These are phyloP conservation scores for Cranoglanis bouderius DNA, from an alignment of 2,113 vertebrate genomes.

Conservation along the genomic window DNA sequence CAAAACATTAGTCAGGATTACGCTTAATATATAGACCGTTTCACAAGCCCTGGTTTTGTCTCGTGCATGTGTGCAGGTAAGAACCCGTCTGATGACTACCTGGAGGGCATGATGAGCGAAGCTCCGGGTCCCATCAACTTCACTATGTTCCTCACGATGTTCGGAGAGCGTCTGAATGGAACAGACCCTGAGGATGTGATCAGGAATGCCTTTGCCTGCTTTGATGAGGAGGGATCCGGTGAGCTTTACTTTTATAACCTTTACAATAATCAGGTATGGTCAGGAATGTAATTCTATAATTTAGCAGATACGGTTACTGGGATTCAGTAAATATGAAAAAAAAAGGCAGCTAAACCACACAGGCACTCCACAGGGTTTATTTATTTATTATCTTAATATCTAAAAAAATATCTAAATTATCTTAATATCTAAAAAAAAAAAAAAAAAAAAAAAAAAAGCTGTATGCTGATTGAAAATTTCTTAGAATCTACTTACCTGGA, in stretches of 20 bases:
- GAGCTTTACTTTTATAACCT: slow-evolving; percentile 16
- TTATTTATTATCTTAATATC: slow-evolving; percentile 3
- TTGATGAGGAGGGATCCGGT: slow-evolving; percentile 96
- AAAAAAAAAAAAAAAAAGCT: too few relatives aligned
- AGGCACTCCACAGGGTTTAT: neutral
- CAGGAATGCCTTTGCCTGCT: slow-evolving; percentile 97
- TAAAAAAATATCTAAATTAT: too few relatives aligned
- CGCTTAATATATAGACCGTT: neutral
- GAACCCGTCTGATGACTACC: slow-evolving; percentile 95
- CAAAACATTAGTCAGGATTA: neutral
- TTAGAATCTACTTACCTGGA: neutral
- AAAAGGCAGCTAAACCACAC: neutral
- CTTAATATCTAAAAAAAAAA: too few relatives aligned
- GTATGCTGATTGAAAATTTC: neutral
- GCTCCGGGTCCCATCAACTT: slow-evolving; percentile 98
- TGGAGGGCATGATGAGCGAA: slow-evolving; percentile 98
- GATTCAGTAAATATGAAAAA: neutral
- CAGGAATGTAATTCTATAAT: neutral
- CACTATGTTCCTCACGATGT: slow-evolving; percentile 99
- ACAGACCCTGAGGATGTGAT: slow-evolving; percentile 97
- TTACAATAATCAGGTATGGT: neutral
- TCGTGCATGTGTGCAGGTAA: slow-evolving; percentile 78
- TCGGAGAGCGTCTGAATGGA: slow-evolving; percentile 94
- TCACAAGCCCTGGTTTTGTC: neutral
- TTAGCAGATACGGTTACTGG: neutral